Conservation (phyloP, 2,797 vertebrate species). For the Meriones psammophilus region DNA sequence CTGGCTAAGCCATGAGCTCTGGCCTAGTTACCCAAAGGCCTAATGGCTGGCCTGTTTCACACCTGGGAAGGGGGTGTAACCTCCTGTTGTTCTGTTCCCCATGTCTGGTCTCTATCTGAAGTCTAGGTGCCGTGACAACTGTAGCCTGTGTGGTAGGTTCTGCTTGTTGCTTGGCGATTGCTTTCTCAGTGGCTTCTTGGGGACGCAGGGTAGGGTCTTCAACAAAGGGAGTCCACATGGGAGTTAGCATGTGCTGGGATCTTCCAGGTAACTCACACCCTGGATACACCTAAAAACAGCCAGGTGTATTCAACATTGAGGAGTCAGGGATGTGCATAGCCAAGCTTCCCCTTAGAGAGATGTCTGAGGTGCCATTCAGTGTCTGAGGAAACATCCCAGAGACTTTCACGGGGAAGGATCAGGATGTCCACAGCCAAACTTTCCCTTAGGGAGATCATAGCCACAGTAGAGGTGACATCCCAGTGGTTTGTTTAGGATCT, state of each 20-base stretch:
- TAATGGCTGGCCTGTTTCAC: neutral
- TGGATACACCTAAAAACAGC: neutral
- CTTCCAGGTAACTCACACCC: neutral
- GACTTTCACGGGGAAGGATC: neutral
- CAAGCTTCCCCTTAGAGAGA: neutral
- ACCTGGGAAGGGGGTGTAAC: rapidly evolving
- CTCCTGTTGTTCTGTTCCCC: too few relatives aligned
- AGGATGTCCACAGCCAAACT: neutral
- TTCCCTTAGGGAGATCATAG: neutral
- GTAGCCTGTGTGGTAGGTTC: neutral
- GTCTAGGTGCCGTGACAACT: too few relatives aligned
- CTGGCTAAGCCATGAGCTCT: neutral
- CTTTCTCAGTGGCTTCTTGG: neutral
- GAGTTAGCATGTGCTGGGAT: neutral
- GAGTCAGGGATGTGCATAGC: too few relatives aligned
- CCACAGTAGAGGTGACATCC: neutral
- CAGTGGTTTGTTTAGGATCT: neutral
- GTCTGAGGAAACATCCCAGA: neutral
- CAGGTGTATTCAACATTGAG: rapidly evolving
- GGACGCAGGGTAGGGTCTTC: neutral
- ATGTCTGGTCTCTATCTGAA: neutral
- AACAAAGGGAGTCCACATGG: neutral
- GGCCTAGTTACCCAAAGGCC: neutral
- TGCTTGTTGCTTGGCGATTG: neutral
- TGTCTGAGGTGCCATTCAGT: neutral